Percentiles rank a stretch among this genome's conserved stretches.
Conservation (phyloP, 2,113 vertebrate genomes). For the Phalacrocorax aristotelis region DNA sequence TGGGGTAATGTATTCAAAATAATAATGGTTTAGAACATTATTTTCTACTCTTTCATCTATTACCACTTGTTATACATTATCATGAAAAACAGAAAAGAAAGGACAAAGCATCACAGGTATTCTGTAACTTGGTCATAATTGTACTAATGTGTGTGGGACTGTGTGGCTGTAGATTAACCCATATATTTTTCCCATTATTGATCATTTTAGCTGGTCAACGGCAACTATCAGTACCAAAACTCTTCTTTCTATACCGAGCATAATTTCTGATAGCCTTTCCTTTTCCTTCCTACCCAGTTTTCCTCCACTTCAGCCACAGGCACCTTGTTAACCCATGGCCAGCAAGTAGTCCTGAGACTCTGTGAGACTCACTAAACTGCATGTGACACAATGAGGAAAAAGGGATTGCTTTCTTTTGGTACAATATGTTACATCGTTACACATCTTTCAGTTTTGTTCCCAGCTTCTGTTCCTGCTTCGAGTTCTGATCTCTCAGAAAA, state of each 20-base stretch:
- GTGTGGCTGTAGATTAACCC: neutral
- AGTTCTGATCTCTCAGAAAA: neutral
- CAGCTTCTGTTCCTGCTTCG: neutral
- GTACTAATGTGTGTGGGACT: neutral
- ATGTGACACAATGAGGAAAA: neutral
- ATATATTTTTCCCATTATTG: neutral
- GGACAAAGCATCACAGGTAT: neutral
- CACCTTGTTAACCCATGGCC: neutral
- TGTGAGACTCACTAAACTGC: neutral
- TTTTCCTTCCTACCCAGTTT: neutral
- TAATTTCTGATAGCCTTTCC: neutral
- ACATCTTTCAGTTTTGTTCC: neutral
- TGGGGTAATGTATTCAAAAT: slow-evolving; percentile 35
- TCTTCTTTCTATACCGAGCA: neutral
- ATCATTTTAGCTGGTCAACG: neutral
- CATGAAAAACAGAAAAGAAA: slow-evolving; percentile 5
- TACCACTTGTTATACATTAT: slow-evolving; percentile 33
- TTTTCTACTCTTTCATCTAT: slow-evolving; percentile 44
- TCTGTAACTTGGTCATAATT: slow-evolving; percentile 25
- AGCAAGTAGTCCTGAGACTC: neutral
- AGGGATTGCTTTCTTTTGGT: neutral
- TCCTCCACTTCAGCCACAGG: neutral
- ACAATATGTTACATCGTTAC: neutral
- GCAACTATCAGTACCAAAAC: neutral
- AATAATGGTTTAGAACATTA: slow-evolving; percentile 43